phyloP scores from a whole-genome alignment of 2,888 invertebrate species.

The Hyposoter didymator region DNA sequence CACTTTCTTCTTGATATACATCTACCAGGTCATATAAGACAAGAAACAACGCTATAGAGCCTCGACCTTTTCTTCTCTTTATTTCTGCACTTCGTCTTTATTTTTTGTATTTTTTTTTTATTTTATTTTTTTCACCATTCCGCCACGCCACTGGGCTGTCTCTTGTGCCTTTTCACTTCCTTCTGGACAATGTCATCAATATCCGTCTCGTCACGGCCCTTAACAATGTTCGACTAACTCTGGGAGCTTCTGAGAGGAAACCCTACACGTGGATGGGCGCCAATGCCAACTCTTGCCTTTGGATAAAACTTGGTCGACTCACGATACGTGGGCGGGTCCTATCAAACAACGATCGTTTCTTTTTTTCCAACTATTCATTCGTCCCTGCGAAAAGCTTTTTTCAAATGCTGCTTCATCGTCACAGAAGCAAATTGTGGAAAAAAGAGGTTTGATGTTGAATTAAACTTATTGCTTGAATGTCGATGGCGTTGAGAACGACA shows the following conservation, averaged over 20 bases:
- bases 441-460: not conserved
- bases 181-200: slow-evolving; percentile 48
- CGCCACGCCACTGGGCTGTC: not conserved
- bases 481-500: not conserved
- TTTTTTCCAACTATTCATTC: not conserved
- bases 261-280: not conserved
- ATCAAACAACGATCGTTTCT: not conserved
- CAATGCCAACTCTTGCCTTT: slow-evolving; percentile 6
- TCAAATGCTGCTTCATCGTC: not conserved
- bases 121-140: slow-evolving; percentile 19
- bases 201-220: slow-evolving; percentile 40
- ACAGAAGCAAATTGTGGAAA: not conserved
- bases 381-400: not conserved
- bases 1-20: slow-evolving; percentile 24
- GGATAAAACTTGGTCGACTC: not conserved
- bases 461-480: not conserved
- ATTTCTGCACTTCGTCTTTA: slow-evolving; percentile 5
- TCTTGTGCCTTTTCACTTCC: slow-evolving; percentile 38
- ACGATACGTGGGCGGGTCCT: not conserved
- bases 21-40: slow-evolving; percentile 4
- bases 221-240: slow-evolving; percentile 17
- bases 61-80: slow-evolving; percentile 37
- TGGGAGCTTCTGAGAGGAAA: slow-evolving; percentile 18
- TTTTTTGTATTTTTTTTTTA: slow-evolving; percentile 25
- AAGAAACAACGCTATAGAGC: slow-evolving; percentile 5